Base-by-base conservation (phyloP, 1,140 invertebrate genomes). In the Drosophila athabasca region DNA sequence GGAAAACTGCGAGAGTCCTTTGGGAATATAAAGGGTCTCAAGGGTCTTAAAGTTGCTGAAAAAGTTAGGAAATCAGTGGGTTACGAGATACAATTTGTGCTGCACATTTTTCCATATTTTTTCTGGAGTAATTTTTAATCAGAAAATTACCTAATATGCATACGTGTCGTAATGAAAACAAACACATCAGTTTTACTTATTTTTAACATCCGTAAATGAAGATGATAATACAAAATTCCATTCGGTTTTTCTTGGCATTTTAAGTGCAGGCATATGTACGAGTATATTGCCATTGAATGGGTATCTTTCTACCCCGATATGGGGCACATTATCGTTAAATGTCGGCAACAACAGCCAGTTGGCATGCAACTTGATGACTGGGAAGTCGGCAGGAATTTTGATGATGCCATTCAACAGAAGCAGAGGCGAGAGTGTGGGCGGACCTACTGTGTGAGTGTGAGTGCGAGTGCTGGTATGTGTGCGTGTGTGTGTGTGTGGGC, bases 241-340 rank as follows among this genome's bases (percentile, higher is more conserved):
- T 53, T 66, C 39, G 1, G 1, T 3, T 67, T 51, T 41, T 70
- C 22, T 62, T 62, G 61, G 43, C 52, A 52, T 59, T 66, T 66
- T 51, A 67, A 61, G 51, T 80, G 68, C 64, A 76, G 72, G 62
- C 69, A 76, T 70, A 19, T 19, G 17, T 19, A 19, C 17, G 1
- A n/a, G n/a, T 19, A 55, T 48, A 62, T 43, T 7, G 41, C 24
- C 58, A 51, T 59, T 39, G 46, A 35, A 7, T 60, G 57, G 6
- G 5, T 29, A 13, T 77, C 50, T 62, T 61, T 60, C 61, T 67
- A 49, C 82, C 75, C 66, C 69, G 83, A 87, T 87, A 87, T 66
- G 73, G 82, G 57, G 44, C 66, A 81, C 82, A 87, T 87, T 79
- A 82, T 87, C 82, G 78, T 76, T 75, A 87, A 84, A 84, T 84